Evolutionary conservation across 1,140 invertebrate species (phyloP), one percentile per base, ranked within the genome.

Genomic region (Apolygus lucorum): DNA sequence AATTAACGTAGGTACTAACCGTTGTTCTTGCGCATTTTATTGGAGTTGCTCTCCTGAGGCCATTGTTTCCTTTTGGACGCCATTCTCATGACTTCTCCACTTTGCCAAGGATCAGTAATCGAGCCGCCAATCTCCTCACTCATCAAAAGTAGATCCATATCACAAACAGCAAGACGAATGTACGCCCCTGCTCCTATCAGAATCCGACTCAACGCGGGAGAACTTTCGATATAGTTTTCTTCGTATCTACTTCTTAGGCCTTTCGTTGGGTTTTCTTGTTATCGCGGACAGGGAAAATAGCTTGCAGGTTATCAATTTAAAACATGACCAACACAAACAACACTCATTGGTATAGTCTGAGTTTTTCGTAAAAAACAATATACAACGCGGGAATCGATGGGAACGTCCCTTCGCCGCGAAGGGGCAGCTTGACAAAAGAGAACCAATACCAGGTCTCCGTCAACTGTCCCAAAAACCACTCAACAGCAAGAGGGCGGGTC

Each of bases 401-500:
- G n/a, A 65, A 65, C 63, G 63, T 65, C 63, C 63, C 63, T 2
- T n/a, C 17, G 8, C 2, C 11, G n/a, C 14, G 21, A 27, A 2
- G 14, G 27, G 21, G 21, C 17, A 65, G 11, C 4, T 42, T 42
- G 4, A 4, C 17, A 42, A 1, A 28, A 14, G 27, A 59, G 54
- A 59, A 11, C 22, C 54, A 49, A 49, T 49, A 17, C 17, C 34
- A 42, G 22, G 54, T 21, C 4, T 4, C 22, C 22, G 2, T 22
- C 54, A 59, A 59, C 54, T 59, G 54, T 59, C 13, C 54, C 54
- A 4, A 59, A 59, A 59, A 24, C 34, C 54, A 11, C 22, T 59
- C 22, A 59, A 59, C 11, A 59, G 22, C 4, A 59, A 21, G 54
- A 11, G 14, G 74, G 74, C 49, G 74, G 74, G 68, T 75, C 74